Conservation (phyloP, 2,888 invertebrate species). For the Sepiola atlantica region DNA sequence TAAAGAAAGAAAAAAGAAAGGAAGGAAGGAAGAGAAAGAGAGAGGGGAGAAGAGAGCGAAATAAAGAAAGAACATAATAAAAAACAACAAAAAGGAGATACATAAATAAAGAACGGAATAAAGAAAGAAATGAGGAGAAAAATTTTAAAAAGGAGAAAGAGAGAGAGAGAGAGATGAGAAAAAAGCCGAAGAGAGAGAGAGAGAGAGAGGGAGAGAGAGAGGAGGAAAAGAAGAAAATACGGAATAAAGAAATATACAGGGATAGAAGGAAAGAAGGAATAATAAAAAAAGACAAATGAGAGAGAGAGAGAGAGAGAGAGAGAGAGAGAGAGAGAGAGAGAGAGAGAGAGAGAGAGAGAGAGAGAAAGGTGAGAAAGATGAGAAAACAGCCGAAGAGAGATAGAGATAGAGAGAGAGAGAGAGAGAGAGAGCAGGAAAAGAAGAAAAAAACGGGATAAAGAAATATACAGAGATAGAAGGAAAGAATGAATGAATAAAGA, state of each 20-base stretch:
- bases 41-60: too few relatives aligned
- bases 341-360: not conserved
- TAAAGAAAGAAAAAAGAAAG: not conserved
- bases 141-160: too few relatives aligned
- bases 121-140: not conserved
- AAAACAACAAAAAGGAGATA: not conserved
- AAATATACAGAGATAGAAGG: too few relatives aligned
- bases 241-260: not conserved
- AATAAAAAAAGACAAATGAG: not conserved
- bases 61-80: too few relatives aligned
- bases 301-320: too few relatives aligned
- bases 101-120: not conserved
- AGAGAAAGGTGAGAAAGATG: not conserved
- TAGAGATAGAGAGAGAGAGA: not conserved
- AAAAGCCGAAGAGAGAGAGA: not conserved
- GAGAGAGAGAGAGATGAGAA: not conserved
- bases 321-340: not conserved
- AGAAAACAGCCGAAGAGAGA: accelerated
- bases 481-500: not conserved
- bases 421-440: not conserved
- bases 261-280: not conserved
- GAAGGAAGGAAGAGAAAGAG: not conserved
- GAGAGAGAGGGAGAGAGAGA: too few relatives aligned
- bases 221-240: not conserved
- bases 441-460: not conserved